phyloP scores from a whole-genome alignment of 2,888 invertebrate genomes.

The Campaea margaritaria region DNA sequence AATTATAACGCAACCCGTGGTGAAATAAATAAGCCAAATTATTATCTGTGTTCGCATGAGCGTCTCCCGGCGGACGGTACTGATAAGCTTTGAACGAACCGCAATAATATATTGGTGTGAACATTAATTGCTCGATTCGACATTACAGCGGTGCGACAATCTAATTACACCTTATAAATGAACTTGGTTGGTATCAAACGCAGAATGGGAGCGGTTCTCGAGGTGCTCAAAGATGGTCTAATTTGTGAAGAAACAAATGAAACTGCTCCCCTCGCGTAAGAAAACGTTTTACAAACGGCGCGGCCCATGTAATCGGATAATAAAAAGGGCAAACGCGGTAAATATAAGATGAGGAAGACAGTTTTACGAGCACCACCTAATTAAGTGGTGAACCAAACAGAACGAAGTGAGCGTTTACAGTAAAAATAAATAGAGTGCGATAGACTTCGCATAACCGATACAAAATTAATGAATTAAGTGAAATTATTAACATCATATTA shows the following conservation, averaged over 20 bases:
- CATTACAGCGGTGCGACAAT: conserved; percentile 65
- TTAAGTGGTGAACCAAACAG: conserved; percentile 84
- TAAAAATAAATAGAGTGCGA: conserved; percentile 58
- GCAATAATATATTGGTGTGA: conserved; percentile 76
- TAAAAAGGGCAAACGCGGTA: conserved; percentile 86
- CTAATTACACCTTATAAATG: conserved; percentile 68
- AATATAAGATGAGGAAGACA: conserved; percentile 86
- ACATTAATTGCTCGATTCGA: conserved; percentile 78
- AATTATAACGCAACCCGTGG: conserved; percentile 32
- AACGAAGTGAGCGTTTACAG: conserved; percentile 78
- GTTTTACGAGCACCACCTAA: conserved; percentile 85
- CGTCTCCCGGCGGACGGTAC: conserved; percentile 69
- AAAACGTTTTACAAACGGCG: conserved; percentile 81
- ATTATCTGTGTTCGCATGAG: conserved; percentile 54
- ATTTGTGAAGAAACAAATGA: conserved; percentile 85
- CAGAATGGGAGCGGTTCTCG: conserved; percentile 50
- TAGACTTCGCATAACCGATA: conserved; percentile 30
- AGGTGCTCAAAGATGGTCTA: conserved; percentile 67
- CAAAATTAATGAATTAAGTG: background rate
- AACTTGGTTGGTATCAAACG: conserved; percentile 50
- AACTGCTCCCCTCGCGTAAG: conserved; percentile 81
- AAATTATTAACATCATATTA: background rate
- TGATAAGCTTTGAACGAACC: conserved; percentile 75
- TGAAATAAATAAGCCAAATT: conserved; percentile 55
- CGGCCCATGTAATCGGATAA: conserved; percentile 85